Base-by-base conservation (phyloP, 2,888 invertebrate species). In the Silvanus unidentatus region DNA sequence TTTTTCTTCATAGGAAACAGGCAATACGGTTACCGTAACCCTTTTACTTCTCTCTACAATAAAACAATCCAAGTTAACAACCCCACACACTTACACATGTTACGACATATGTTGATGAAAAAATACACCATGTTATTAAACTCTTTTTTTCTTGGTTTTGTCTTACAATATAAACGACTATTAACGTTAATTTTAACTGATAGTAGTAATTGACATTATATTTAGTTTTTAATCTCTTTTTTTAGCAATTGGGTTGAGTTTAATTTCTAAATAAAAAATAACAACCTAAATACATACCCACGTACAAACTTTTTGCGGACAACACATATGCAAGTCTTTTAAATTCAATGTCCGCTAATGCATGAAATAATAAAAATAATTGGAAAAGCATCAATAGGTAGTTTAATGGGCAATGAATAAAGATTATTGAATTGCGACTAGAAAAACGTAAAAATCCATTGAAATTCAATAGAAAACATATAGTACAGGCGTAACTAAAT, bases 31-130 rank as follows among this genome's bases (percentile, higher is more conserved):
- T 5, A 22, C 3, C 22, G 22, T 22, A 22, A 22, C 22, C 22
- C 22, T 22, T 22, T 22, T 22, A 22, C 13, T 5, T 5, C n/a
- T n/a, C 4, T 32, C 3, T 32, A 12, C 11, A 4, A 32, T 32
- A 12, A 32, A 32, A 9, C 10, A 32, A 32, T 32, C 32, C 6
- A 32, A 32, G 32, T 32, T 32, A 32, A 12, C n/a, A 12, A 32
- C n/a, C 32, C 32, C 32, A 3, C 32, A 32, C 32, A 32, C 30
- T 12, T 29, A 44, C 47, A 51, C 47, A 53, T 43, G 48, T 46
- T 39, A 53, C 53, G 48, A 49, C 44, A 44, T 58, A 50, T 56
- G 53, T 57, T 58, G 51, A 55, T 57, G 58, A 58, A 12, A 11
- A 10, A 6, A 16, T 15, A 16, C 10, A 37, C 14, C 37, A 12